phyloP scores from a whole-genome alignment of 2,113 vertebrate species.

The Gobiocypris rarus region DNA sequence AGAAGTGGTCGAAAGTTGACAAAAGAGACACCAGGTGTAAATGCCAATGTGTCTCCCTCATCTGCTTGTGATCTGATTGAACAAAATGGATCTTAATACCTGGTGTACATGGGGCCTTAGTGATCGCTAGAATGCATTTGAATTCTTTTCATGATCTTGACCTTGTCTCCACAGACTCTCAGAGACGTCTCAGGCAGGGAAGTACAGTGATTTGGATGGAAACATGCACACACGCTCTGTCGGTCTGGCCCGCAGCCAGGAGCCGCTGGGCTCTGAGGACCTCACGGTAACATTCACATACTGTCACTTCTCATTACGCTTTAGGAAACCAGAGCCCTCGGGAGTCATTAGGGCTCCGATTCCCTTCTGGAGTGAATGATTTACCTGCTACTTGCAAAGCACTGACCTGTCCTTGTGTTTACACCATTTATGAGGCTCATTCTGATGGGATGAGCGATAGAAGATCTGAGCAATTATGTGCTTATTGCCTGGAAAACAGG shows the following conservation, averaged over 20 bases:
- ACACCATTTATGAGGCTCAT: slow-evolving; percentile 29
- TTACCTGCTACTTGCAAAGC: slow-evolving; percentile 48
- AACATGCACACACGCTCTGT: slow-evolving; percentile 74
- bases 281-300: slow-evolving; percentile 70
- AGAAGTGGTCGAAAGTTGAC: too few relatives aligned
- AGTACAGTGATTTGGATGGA: slow-evolving; percentile 81
- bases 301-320: slow-evolving; percentile 20
- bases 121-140: not conserved
- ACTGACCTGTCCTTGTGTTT: slow-evolving; percentile 47
- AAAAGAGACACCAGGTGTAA: too few relatives aligned
- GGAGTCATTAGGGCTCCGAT: slow-evolving; percentile 43
- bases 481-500: slow-evolving; percentile 25
- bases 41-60: too few relatives aligned
- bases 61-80: too few relatives aligned
- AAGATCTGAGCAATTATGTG: slow-evolving; percentile 22
- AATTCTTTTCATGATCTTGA: not conserved
- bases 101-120: not conserved
- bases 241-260: slow-evolving; percentile 91
- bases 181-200: slow-evolving; percentile 87
- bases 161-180: slow-evolving; percentile 78
- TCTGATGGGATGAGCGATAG: slow-evolving; percentile 24
- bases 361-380: slow-evolving; percentile 38
- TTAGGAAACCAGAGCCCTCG: slow-evolving; percentile 43
- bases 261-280: slow-evolving; percentile 87
- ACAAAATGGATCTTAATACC: too few relatives aligned